A percentile compares a stretch with the other conserved stretches of the same genome.
Conservation (phyloP, 2,113 vertebrate genomes). For the Alexandromys fortis region DNA sequence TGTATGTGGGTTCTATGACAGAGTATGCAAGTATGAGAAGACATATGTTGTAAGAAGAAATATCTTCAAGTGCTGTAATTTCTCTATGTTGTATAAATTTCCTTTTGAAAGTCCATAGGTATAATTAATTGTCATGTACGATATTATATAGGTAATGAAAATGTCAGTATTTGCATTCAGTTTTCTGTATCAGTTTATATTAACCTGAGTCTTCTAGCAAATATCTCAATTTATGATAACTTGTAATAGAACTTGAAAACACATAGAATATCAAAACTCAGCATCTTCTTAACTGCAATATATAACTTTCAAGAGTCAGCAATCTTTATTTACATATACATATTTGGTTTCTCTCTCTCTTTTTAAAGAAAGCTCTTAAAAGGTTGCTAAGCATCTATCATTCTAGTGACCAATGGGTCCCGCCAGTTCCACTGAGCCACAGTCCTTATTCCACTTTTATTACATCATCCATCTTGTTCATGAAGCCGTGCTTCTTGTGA, state of each 20-base stretch:
- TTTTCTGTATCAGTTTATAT: neutral
- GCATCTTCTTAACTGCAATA: neutral
- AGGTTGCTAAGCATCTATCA: neutral
- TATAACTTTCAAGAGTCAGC: neutral
- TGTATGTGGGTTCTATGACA: neutral
- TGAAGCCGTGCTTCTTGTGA: neutral
- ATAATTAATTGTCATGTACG: neutral
- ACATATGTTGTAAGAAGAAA: neutral
- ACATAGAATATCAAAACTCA: neutral
- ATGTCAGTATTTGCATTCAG: neutral
- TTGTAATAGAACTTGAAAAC: neutral
- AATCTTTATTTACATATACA: neutral
- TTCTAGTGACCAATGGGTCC: neutral
- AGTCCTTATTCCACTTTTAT: neutral
- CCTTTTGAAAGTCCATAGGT: neutral
- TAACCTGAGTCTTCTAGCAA: neutral
- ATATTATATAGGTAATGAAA: neutral
- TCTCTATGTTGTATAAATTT: conserved; percentile 3
- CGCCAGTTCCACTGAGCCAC: neutral
- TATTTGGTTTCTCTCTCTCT: neutral
- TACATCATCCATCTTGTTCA: neutral
- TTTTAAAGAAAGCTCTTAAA: neutral
- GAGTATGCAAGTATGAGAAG: neutral
- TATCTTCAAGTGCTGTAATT: neutral
- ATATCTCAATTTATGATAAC: neutral